Percentiles rank a stretch among this genome's conserved stretches.
Conservation (phyloP, 53 echinoderm and acorn worm genomes). For the Stichopus horrens region DNA sequence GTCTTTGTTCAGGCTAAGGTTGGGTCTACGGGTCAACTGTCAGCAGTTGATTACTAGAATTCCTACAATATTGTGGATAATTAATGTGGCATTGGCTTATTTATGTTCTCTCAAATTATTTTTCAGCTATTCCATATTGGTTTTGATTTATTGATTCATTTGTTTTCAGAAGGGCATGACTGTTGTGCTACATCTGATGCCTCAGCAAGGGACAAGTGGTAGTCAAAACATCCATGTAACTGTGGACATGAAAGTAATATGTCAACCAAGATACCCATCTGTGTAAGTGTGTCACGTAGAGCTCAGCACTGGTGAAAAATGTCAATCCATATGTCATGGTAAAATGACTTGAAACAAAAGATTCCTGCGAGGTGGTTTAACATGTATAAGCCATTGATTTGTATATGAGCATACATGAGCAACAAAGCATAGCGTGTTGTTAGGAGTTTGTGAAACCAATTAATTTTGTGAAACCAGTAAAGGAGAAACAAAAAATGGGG, state of each 20-base stretch:
- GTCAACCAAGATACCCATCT: slow-evolving; percentile 78
- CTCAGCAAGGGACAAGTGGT: slow-evolving; percentile 85
- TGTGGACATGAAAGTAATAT: slow-evolving; percentile 77
- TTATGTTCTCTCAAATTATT: too few relatives aligned
- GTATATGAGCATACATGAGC: too few relatives aligned
- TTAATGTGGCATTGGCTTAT: neutral
- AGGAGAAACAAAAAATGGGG: neutral
- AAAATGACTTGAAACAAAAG: too few relatives aligned
- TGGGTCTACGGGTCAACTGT: neutral
- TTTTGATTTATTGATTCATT: neutral
- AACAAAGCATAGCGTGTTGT: too few relatives aligned
- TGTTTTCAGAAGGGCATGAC: slow-evolving; percentile 61
- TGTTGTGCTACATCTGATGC: slow-evolving; percentile 74
- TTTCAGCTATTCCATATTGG: neutral
- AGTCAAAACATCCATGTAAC: slow-evolving; percentile 73
- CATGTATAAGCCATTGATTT: too few relatives aligned
- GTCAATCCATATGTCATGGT: too few relatives aligned
- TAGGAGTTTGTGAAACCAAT: neutral
- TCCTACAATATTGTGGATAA: neutral
- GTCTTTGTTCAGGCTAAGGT: neutral
- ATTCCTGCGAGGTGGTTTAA: too few relatives aligned
- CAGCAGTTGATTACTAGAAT: neutral
- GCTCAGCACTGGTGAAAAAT: too few relatives aligned
- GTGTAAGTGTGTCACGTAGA: slow-evolving; percentile 60
- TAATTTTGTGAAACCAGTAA: neutral